Percentiles rank a stretch among this genome's conserved stretches.
phyloP scores from a whole-genome alignment of 2,113 vertebrate species.

The Manacus vitellinus region DNA sequence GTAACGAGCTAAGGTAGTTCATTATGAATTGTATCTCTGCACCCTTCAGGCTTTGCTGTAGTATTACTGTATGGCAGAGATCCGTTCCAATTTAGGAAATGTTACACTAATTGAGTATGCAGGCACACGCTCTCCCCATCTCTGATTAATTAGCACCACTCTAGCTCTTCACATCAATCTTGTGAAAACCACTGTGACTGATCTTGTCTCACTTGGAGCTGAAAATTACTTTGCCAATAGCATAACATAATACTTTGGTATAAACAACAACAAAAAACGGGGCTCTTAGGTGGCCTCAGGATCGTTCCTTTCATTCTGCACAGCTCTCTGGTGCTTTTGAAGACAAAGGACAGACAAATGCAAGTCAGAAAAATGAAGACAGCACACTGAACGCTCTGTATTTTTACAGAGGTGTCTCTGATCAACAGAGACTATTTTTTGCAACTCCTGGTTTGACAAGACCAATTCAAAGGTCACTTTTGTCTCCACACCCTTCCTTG shows the following conservation, averaged over 20 bases:
- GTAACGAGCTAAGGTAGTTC: neutral
- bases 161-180: constrained; percentile 71
- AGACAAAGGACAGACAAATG: constrained; percentile 47
- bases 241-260: constrained; percentile 66
- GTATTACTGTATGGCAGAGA: neutral
- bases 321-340: constrained; percentile 59
- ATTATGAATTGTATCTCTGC: neutral
- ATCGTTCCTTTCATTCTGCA: constrained; percentile 48
- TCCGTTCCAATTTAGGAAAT: constrained; percentile 68
- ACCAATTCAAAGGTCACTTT: neutral
- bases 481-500: constrained; percentile 1
- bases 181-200: constrained; percentile 73
- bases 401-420: neutral
- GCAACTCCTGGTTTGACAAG: neutral
- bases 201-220: constrained; percentile 75
- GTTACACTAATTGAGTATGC: constrained; percentile 75
- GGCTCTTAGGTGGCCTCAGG: constrained; percentile 5
- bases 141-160: constrained; percentile 88
- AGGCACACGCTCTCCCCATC: constrained; percentile 74
- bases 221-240: constrained; percentile 79
- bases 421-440: constrained; percentile 14
- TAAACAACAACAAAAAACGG: constrained; percentile 70
- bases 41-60: constrained; percentile 1
- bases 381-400: neutral
- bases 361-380: constrained; percentile 17